Evolutionary conservation across 2,113 vertebrate species (phyloP).

Genomic region (Lophochroa leadbeateri): DNA sequence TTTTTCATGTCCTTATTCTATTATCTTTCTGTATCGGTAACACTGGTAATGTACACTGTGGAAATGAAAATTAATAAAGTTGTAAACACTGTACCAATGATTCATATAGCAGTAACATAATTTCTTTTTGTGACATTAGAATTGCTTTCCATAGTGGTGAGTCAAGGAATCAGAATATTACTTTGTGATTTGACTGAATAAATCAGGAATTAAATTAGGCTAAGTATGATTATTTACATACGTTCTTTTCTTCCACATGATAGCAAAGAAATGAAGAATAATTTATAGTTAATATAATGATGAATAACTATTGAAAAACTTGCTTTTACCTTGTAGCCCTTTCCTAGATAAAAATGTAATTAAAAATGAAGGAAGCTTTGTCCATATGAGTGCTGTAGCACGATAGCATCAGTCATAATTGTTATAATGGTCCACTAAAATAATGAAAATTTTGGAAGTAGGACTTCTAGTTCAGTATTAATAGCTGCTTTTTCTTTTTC

Average conservation of each 20-base stretch:
- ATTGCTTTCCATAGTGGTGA: neutral
- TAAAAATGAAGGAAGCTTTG: neutral
- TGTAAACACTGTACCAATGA: neutral
- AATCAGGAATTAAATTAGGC: neutral
- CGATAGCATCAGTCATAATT: neutral
- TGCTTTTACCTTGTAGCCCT: neutral
- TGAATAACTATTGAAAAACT: neutral
- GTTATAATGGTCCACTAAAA: neutral
- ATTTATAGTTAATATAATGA: neutral
- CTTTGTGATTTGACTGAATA: neutral
- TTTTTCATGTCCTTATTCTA: neutral
- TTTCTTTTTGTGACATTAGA: neutral
- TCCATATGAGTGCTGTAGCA: neutral
- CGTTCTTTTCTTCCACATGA: neutral
- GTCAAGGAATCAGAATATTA: neutral
- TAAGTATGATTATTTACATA: neutral
- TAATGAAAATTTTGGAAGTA: neutral
- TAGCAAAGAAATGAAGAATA: neutral
- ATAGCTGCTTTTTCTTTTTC: neutral
- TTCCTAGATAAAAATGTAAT: neutral
- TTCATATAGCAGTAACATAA: neutral
- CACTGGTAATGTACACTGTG: neutral
- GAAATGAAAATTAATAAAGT: neutral
- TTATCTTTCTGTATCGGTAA: neutral
- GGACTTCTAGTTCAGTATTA: neutral